Evolutionary conservation across 2,797 vertebrate species (phyloP).

Genomic region (Psittacula derbiana): DNA sequence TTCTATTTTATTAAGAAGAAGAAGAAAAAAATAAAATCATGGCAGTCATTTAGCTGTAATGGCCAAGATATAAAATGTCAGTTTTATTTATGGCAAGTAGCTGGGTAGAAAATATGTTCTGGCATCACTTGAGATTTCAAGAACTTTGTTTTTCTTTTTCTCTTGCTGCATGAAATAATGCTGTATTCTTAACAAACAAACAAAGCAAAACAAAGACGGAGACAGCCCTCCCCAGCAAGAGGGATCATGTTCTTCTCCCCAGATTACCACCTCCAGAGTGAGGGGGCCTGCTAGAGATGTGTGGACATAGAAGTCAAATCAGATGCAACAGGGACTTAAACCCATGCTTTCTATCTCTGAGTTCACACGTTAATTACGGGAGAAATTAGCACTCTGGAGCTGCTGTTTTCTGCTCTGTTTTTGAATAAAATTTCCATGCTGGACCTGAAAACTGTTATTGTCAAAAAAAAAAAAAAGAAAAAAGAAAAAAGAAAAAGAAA

Average conservation of each 20-base stretch:
- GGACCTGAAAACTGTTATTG: conserved; percentile 6
- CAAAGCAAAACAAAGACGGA: conserved; percentile 32
- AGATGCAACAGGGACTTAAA: neutral
- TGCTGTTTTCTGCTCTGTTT: conserved; percentile 6
- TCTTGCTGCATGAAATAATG: conserved; percentile 56
- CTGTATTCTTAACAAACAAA: conserved; percentile 59
- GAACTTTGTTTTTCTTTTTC: conserved; percentile 60
- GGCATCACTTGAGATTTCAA: conserved; percentile 58
- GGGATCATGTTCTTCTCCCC: neutral
- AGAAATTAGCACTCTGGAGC: neutral
- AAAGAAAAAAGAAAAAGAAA: neutral
- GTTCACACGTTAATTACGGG: neutral
- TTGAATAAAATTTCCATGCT: conserved; percentile 20
- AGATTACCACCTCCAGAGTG: neutral
- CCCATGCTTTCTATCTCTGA: neutral
- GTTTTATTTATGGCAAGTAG: conserved; percentile 69
- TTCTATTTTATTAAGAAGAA: conserved; percentile 39
- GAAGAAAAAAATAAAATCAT: neutral
- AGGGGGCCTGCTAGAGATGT: neutral
- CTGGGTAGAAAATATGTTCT: conserved; percentile 67
- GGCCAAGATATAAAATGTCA: conserved; percentile 69
- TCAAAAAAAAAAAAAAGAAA: neutral
- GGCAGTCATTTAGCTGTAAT: conserved; percentile 45
- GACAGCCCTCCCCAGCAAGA: neutral
- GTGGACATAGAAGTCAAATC: neutral